Base-by-base conservation (phyloP, 2,797 vertebrate genomes). In the Cirrhinus molitorella region DNA sequence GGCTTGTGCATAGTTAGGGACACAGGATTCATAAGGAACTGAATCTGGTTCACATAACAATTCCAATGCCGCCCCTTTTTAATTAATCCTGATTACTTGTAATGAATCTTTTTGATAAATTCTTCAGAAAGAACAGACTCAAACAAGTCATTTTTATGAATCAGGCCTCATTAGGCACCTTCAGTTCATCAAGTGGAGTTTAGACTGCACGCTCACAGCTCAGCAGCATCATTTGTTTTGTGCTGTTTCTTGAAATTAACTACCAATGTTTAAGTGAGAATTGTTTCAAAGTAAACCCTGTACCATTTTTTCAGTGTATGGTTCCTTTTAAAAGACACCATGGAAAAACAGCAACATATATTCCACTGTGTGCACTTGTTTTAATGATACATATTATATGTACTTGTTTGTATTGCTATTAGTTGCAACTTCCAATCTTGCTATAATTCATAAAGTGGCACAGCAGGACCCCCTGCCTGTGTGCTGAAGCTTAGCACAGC, bases 381-480 rank as follows among this genome's bases (percentile, higher is more conserved):
- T 37, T 59, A 47, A 45, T 25, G 1, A 70, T 3, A 31, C 53
- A 6, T 55, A 28, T 28, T 45, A n/a, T 21, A 70, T 11, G 23
- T 28, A 28, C 16, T 43, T 57, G 49, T 70, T 80, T 70, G 43
- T 19, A 43, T 68, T 28, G 13, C 12, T 61, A 25, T 53, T 53
- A 6, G 49, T 7, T 74, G 47, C 12, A 21, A 14, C 9, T 57
- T 76, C 17, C n/a, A 25, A 37, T 80, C 23, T 23, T 9, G 51
- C 28, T 75, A 70, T 80, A 83, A 87, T 83, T 82, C 75, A 51
- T 72, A 61, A 76, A 74, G 28, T 73, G 74, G 61, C 66, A 40
- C 86, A 79, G 86, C 76, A 28, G 49, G 55, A 83, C 76, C 85
- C 66, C 87, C 82, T 80, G 85, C 87, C 75, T 79, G 67, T 63